Conservation (phyloP, 1,140 invertebrate genomes). For the Xylocopa sonorina region DNA sequence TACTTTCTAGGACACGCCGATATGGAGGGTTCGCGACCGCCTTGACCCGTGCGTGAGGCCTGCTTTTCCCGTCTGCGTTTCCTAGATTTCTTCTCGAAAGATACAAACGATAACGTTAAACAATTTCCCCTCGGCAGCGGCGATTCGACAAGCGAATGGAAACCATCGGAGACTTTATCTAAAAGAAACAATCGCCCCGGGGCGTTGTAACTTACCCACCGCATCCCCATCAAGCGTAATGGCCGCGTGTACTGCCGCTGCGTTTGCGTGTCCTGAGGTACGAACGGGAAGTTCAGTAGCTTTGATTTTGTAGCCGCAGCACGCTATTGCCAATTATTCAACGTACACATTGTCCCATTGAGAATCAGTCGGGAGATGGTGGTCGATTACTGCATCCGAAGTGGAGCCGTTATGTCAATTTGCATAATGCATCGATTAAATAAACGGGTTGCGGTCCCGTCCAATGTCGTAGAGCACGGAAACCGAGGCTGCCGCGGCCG, state of each 20-base stretch:
- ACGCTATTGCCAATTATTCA: constrained; percentile 66
- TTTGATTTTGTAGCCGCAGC: constrained; percentile 59
- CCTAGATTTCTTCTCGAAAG: no score
- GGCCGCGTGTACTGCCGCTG: not conserved
- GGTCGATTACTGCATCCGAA: constrained; percentile 71
- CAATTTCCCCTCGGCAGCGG: no score
- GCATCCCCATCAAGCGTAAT: not conserved
- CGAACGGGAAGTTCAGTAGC: constrained; percentile 33
- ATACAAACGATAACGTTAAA: no score
- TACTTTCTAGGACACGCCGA: no score
- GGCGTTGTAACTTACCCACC: no score
- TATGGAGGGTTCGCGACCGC: no score
- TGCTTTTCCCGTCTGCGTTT: no score
- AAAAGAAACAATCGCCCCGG: no score
- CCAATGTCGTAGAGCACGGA: constrained; percentile 60
- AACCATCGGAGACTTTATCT: no score
- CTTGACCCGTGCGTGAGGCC: no score
- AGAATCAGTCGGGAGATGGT: constrained; percentile 66
- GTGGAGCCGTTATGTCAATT: constrained; percentile 72
- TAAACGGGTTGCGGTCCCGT: constrained; percentile 64
- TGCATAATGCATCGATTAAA: constrained; percentile 75
- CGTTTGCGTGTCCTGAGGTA: not conserved
- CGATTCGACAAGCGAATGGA: no score
- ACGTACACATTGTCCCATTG: constrained; percentile 62
- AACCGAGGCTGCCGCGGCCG: constrained; percentile 23